phyloP scores from a whole-genome alignment of 2,797 vertebrate genomes.

The Hypotaenidia philippensis region DNA sequence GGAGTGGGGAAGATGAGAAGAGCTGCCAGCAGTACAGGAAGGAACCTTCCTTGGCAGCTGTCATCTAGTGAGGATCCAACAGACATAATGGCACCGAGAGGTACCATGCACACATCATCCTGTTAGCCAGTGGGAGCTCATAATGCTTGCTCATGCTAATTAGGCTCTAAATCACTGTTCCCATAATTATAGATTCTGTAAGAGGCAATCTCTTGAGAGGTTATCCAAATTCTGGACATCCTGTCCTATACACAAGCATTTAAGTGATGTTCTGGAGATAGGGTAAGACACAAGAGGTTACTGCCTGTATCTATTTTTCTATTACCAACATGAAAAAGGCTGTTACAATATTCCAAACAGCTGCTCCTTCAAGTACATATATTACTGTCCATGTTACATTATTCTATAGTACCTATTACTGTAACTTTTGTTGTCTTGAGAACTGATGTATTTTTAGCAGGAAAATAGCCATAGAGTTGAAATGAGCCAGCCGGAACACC shows the following conservation, averaged over 20 bases:
- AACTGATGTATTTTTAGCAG: not conserved
- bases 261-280: not conserved
- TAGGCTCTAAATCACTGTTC: not conserved
- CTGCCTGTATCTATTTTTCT: not conserved
- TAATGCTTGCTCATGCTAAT: not conserved
- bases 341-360: not conserved
- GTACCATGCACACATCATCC: accelerated
- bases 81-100: not conserved
- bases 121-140: not conserved
- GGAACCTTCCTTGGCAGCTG: not conserved
- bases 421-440: not conserved
- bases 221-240: not conserved
- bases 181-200: not conserved
- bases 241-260: not conserved
- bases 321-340: not conserved
- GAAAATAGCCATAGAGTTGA: not conserved
- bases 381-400: not conserved
- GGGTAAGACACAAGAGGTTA: not conserved
- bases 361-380: not conserved
- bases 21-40: accelerated
- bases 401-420: not conserved
- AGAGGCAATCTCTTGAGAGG: not conserved
- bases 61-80: accelerated
- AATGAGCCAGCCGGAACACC: not conserved
- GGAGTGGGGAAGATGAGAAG: not conserved